Evolutionary conservation across 2,113 vertebrate genomes (phyloP).

Genomic region (Xenotilapia leptura): DNA sequence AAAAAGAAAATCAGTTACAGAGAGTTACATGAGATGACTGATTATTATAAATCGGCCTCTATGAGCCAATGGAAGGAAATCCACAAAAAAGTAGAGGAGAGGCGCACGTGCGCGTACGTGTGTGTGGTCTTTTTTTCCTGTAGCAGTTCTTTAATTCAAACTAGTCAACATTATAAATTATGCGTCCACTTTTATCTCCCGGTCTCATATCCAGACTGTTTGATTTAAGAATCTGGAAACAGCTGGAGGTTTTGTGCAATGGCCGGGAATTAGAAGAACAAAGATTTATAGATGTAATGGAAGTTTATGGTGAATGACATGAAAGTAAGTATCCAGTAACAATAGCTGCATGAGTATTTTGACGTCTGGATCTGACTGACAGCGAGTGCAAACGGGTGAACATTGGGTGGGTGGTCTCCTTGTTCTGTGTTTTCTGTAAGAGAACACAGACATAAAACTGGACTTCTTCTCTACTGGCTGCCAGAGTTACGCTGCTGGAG

Average conservation of each 20-base stretch:
- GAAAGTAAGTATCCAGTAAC: neutral
- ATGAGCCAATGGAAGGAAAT: neutral
- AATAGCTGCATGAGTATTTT: neutral
- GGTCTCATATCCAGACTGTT: neutral
- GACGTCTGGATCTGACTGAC: neutral
- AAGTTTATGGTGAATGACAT: neutral
- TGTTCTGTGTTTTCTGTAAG: neutral
- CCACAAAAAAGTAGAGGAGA: neutral
- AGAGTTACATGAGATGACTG: neutral
- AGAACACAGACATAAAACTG: slow-evolving; percentile 2
- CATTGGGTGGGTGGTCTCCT: slow-evolving; percentile 32
- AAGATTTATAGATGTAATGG: neutral
- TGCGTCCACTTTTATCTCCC: neutral
- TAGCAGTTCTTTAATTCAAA: neutral
- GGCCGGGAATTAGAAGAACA: neutral
- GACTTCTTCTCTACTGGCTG: slow-evolving; percentile 3
- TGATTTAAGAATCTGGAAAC: neutral
- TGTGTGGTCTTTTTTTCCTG: neutral
- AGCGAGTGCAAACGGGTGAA: neutral
- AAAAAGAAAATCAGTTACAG: fast-evolving
- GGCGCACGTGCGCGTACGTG: neutral
- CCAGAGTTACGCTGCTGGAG: slow-evolving; percentile 26
- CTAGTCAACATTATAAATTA: neutral
- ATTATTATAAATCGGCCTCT: neutral
- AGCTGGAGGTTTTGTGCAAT: neutral